These are phyloP conservation scores for Podilymbus podiceps DNA, from an alignment of 2,113 vertebrate species.

Conservation along the genomic window DNA sequence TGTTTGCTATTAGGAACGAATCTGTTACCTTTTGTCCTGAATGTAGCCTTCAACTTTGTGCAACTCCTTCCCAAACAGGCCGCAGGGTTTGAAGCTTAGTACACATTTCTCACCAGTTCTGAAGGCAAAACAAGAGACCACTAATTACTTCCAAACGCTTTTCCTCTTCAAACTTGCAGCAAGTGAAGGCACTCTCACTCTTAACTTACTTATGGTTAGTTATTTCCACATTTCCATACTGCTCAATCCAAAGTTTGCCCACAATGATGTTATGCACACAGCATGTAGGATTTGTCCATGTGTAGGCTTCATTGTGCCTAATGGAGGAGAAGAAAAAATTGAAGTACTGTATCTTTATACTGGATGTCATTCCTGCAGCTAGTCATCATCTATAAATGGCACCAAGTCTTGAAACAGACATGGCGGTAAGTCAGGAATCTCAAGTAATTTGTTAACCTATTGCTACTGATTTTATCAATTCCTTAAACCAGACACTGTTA, in stretches of 20 bases:
- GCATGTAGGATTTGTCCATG: slow-evolving; percentile 96
- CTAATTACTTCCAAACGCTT: background rate
- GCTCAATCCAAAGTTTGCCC: slow-evolving; percentile 98
- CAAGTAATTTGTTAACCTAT: background rate
- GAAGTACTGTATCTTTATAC: background rate
- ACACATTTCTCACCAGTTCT: slow-evolving; percentile 95
- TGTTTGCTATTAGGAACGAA: background rate
- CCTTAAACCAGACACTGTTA: background rate
- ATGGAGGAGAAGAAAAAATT: background rate
- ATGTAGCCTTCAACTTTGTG: slow-evolving; percentile 99
- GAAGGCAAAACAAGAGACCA: slow-evolving; percentile 26
- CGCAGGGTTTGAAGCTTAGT: slow-evolving; percentile 93
- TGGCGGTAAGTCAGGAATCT: background rate
- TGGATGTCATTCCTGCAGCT: background rate
- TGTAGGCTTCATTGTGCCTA: slow-evolving; percentile 94
- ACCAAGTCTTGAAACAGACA: background rate
- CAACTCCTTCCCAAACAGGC: slow-evolving; percentile 96
- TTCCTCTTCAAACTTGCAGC: background rate
- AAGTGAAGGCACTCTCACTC: background rate
- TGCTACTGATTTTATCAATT: background rate
- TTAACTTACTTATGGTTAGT: slow-evolving; percentile 92
- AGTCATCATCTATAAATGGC: background rate
- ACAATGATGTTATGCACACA: slow-evolving; percentile 98
- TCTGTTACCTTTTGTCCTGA: slow-evolving; percentile 91
- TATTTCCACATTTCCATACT: slow-evolving; percentile 95